phyloP scores from a whole-genome alignment of 2,888 invertebrate genomes.

The Escarpia spicata region DNA sequence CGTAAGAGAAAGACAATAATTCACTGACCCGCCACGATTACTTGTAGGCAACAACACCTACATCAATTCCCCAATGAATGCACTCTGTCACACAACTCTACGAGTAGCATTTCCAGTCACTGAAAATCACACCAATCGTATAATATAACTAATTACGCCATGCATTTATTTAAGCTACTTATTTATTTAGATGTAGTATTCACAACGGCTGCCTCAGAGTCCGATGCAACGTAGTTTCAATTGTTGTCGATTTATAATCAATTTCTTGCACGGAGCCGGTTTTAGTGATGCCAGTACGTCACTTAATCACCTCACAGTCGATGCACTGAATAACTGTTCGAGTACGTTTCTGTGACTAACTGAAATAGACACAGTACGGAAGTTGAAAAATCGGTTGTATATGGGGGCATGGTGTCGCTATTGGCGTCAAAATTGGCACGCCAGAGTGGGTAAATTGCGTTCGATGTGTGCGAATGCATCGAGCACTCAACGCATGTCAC shows the following conservation, averaged over 20 bases:
- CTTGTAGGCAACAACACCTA: neutral
- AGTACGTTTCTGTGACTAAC: neutral
- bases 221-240: neutral
- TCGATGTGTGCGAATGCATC: neutral
- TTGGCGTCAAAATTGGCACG: neutral
- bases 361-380: neutral
- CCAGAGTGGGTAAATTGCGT: neutral
- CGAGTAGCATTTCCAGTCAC: neutral
- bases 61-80: neutral
- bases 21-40: neutral
- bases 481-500: neutral
- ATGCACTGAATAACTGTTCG: neutral
- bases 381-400: neutral
- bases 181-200: slow-evolving; percentile 16
- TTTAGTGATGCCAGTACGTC: neutral
- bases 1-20: neutral
- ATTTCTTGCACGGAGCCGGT: neutral
- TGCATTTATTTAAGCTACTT: neutral
- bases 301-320: neutral
- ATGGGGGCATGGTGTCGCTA: neutral
- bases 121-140: neutral
- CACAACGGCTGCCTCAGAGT: neutral
- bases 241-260: neutral
- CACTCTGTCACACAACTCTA: neutral
- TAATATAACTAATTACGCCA: neutral